Base-by-base conservation (phyloP, 1,140 invertebrate species). In the Grapholita molesta region DNA sequence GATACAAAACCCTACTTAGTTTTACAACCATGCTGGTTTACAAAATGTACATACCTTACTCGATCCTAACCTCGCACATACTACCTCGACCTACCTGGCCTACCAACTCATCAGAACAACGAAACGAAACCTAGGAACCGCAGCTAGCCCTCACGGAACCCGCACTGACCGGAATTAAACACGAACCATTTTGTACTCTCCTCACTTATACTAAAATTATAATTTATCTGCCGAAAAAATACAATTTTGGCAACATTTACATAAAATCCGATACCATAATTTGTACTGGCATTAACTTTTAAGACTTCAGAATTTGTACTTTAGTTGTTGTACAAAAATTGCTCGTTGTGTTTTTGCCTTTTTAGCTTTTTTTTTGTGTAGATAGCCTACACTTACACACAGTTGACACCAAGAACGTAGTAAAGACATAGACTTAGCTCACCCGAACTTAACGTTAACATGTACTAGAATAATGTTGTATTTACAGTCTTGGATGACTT, bases 1-100 rank as follows among this genome's bases (percentile, higher is more conserved):
- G 88, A 61, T 93, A 92, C 88, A 92, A 92, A 92, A 93, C 80
- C 84, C 88, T 93, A 92, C 85, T 87, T 90, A 92, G 91, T 92
- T 92, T 92, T 92, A 92, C 86, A 92, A 92, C 91, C 91, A 85
- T 82, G 84, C 79, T 87, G 92, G 90, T 92, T 92, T 91, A 85
- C 79, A 83, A 66, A 75, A 70, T 69, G 55, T 61, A 61, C 55
- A 61, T 61, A 61, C 55, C 65, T 82, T 84, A 87, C 80, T 79
- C 77, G 53, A 70, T 67, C 35, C 69, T 78, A 76, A 73, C 67
- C 28, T 30, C 23, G 30, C 70, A 77, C 64, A 70, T 74, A 65
- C 71, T 66, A 74, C 67, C 69, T 70, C 52, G 70, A 76, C 71
- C 42, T 65, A 71, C 69, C 71, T 74, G 65, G 72, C 64, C 66